Base-by-base conservation (phyloP, 2,888 invertebrate species). In the Diachrysia chrysitis region DNA sequence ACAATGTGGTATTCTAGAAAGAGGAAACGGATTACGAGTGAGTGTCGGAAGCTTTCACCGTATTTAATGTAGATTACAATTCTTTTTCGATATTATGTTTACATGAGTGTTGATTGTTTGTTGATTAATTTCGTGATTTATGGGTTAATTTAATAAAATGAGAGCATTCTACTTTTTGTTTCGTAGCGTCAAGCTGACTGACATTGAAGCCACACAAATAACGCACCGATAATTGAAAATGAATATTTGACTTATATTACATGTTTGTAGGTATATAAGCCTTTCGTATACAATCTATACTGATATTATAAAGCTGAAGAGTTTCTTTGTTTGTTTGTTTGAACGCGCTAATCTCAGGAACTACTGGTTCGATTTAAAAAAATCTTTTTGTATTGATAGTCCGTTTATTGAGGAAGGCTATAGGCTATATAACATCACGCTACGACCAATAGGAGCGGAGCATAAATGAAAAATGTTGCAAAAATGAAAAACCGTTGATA, bases 11-110 rank as follows among this genome's bases (percentile, higher is more conserved):
- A 81, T 84, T 87, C 82, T 85, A 86, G 87, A 87, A 87, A 82
- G 85, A 88, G 89, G 87, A 90, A 90, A 89, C 86, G 85, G 89
- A 91, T 92, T 90, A 90, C 85, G 84, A 83, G 81, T 69, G 83
- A 89, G 87, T 89, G 86, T 88, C 89, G 86, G 89, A 89, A 88
- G 89, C 89, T 90, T 89, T 90, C 88, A 82, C 78, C 82, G 89
- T 89, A 89, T 91, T 90, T 91, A 87, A 87, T 82, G 83, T 85
- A 89, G 88, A 90, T 89, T 88, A 89, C 77, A 83, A 83, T 84
- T 82, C 83, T 82, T 84, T 84, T 84, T 85, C 76, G 73, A 83
- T 84, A 81, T 76, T 70, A 79, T 83, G 76, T 69, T 76, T 70
- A 73, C 73, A 73, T 76, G 60, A 72, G 71, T 76, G 68, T 71